Percentiles rank a stretch among this genome's conserved stretches.
phyloP scores from a whole-genome alignment of 1,140 invertebrate species.

The Helicorthomorpha holstii region DNA sequence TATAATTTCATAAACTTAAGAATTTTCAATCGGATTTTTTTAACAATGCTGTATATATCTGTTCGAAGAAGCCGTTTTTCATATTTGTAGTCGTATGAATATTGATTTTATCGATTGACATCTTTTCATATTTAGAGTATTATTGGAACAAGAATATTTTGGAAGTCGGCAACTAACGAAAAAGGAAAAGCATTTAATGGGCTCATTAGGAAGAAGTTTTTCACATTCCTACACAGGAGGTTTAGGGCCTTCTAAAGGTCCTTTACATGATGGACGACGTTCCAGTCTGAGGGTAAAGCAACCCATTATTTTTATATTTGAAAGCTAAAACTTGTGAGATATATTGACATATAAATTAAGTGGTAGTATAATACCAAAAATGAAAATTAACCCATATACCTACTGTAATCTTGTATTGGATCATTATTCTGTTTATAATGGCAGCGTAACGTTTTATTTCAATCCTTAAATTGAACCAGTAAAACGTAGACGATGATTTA shows the following conservation, averaged over 20 bases:
- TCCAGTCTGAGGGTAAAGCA: constrained; percentile 31
- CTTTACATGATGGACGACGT: constrained; percentile 17
- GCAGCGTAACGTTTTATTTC: too few relatives aligned
- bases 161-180: background rate
- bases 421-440: too few relatives aligned
- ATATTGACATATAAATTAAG: too few relatives aligned
- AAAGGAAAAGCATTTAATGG: background rate
- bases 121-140: background rate
- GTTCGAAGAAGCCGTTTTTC: too few relatives aligned
- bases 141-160: constrained; percentile 1
- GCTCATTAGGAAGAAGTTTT: constrained; percentile 29
- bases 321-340: too few relatives aligned
- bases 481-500: too few relatives aligned
- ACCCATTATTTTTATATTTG: constrained; percentile 7
- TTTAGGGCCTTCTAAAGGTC: constrained; percentile 12
- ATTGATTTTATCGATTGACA: background rate
- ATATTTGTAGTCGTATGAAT: background rate
- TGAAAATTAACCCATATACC: too few relatives aligned
- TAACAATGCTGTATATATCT: too few relatives aligned
- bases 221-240: constrained; percentile 25
- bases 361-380: too few relatives aligned
- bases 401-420: too few relatives aligned
- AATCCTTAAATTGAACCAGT: too few relatives aligned
- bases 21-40: too few relatives aligned
- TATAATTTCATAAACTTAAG: background rate